Evolutionary conservation across 2,113 vertebrate genomes (phyloP), one percentile per base, ranked within the genome.

Genomic region (Cryptotis parvus): DNA sequence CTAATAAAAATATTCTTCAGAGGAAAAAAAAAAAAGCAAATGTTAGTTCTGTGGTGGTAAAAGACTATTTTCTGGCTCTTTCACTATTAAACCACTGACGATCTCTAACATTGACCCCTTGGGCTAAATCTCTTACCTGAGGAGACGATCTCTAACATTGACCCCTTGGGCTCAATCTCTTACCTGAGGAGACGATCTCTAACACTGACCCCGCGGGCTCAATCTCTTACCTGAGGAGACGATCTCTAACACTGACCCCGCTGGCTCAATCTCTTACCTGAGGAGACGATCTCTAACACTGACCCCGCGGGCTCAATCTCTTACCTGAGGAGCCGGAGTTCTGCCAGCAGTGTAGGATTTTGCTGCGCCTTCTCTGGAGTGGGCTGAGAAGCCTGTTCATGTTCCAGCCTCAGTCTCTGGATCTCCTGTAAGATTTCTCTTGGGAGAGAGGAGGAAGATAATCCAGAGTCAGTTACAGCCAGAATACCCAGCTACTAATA

Each of bases 361-460:
- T 99, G 99, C 89, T 99, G 99, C 9, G 98, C 98, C 97, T 98
- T 99, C 96, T 99, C 99, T 0, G 98, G 98, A 0, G 99, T 99
- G 39, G 98, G 98, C 95, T 99, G 99, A 88, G 99, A 99, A 0
- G 99, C 99, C 96, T 99, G 99, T 83, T 99, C 99, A 3, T 99
- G 99, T 85, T 99, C 99, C 88, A 99, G 98, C 61, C 99, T 97
- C 96, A 99, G 98, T 74, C 99, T 98, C 97, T 99, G 99, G 95
- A 99, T 99, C 98, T 99, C 99, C 97, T 99, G 99, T 93, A 99
- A 97, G 97, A 99, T 99, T 98, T 99, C 99, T 98, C 99, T 99
- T 97, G 94, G 96, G 91, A 94, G 96, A 80, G 85, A 74, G 84
- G 96, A 74, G 91, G 39, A 78, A 90, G 96, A 66, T 10, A 87